Evolutionary conservation across 2,888 invertebrate species (phyloP), one percentile per base, ranked within the genome.

Genomic region (Dicycla oo): DNA sequence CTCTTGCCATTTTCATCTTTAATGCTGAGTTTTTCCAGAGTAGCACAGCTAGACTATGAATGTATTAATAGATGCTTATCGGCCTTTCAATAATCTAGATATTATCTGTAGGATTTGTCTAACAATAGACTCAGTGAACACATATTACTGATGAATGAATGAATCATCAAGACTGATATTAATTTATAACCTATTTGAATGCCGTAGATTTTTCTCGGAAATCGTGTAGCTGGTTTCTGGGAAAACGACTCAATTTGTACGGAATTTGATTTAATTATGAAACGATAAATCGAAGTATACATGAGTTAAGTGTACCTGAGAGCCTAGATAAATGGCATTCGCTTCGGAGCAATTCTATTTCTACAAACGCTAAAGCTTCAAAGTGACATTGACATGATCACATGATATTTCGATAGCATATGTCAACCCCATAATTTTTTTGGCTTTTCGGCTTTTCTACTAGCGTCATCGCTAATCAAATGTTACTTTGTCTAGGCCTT

Each of bases 51-150:
- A 38, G 13, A 30, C 26, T 26, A 23, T 15, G 60, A 30, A 67
- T 34, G 53, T 67, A 66, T 53, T 75, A 58, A 64, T 58, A 58
- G 30, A 65, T 66, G 23, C 8, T 47, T 54, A 75, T 53, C 69
- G 53, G 67, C 23, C 40, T 60, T 53, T 26, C 30, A 47, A 34
- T 54, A 53, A 67, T 67, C 51, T 43, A 47, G 23, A 51, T 23
- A 51, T 30, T 20, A 40, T 51, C 30, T 34, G 40, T 30, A n/a
- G n/a, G n/a, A 43, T 75, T 58, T 56, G 34, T 56, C 43, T 23
- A 49, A 69, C 47, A 74, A 34, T 43, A 49, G 18, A 26, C 15
- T 18, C 23, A 58, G 18, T 54, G 15, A 54, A 45, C 20, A 54
- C 53, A 53, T 40, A 68, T n/a, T 18, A 18, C 53, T n/a, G 13